A percentile compares a stretch with the other conserved stretches of the same genome.
Conservation (phyloP, 2,888 invertebrate genomes). For the Lithophane leautieri region DNA sequence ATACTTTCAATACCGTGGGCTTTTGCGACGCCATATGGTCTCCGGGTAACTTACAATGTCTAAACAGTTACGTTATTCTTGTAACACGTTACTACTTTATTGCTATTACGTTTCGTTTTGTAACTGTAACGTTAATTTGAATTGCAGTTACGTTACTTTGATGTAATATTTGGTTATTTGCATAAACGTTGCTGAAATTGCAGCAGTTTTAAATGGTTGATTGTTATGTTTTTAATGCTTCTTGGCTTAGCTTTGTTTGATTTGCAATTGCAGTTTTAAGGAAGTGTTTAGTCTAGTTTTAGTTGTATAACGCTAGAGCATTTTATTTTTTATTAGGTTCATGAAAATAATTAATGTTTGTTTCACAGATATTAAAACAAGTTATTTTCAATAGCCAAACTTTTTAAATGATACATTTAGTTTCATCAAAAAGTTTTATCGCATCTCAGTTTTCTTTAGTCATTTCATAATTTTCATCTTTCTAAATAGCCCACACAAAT, state of each 20-base stretch:
- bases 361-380: background rate
- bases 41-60: slow-evolving; percentile 35
- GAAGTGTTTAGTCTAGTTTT: slow-evolving; percentile 12
- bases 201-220: background rate
- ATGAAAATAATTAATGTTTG: background rate
- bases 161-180: background rate
- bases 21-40: slow-evolving; percentile 62
- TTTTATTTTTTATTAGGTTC: no score
- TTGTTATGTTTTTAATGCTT: slow-evolving; percentile 14
- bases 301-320: background rate
- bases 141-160: slow-evolving; percentile 8
- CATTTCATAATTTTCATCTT: background rate
- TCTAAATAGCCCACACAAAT: slow-evolving; percentile 22
- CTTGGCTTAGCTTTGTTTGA: background rate
- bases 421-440: slow-evolving; percentile 12
- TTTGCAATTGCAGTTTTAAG: background rate
- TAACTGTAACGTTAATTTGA: slow-evolving; percentile 17
- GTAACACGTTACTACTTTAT: slow-evolving; percentile 11
- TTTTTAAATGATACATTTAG: background rate
- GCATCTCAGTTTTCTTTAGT: background rate
- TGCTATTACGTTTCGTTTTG: slow-evolving; percentile 13
- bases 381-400: background rate
- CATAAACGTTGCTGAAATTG: slow-evolving; percentile 5
- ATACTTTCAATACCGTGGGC: slow-evolving; percentile 49
- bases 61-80: slow-evolving; percentile 24